Base-by-base conservation (phyloP, 2,113 vertebrate genomes). In the Nothoprocta perdicaria region DNA sequence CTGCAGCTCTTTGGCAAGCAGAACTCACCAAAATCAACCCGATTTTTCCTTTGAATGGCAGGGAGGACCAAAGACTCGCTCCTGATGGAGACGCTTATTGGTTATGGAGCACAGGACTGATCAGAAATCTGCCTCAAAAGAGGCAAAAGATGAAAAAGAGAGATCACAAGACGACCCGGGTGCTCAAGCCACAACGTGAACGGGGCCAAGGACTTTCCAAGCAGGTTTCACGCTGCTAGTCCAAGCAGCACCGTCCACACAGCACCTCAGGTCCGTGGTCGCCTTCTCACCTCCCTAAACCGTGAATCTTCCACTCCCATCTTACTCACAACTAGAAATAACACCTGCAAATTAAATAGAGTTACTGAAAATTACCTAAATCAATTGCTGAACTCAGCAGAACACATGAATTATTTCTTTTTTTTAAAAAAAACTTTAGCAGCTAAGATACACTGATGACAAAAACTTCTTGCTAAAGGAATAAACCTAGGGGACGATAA, bases 251-350 rank as follows among this genome's bases (percentile, higher is more conserved):
- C 76, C 61, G 63, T 14, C 55, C 8, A 8, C 15, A 16, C 53
- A 16, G 26, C 53, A 3, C 77, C 45, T 17, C 1, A 2, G 9
- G 4, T 3, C 79, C 67, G 31, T 1, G 0, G 2, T 0, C 18
- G 0, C 14, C 24, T 38, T 14, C 11, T 7, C 3, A 0, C 57
- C 86, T 79, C 91, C 1, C 21, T 33, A 1, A n/a, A 1, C 67
- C 18, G n/a, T 1, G 7, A 10, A 2, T 40, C 35, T 58, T 5
- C 80, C 61, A 1, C 66, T 29, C 11, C 48, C 17, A 0, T 27
- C 46, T 24, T 3, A 6, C 1, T 45, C 87, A 2, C 53, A 12
- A 7, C 40, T 60, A 50, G 68, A 24, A 52, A 71, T 4, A 0
- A 10, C 1, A 35, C 3, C 33, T 2, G n/a, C 6, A n/a, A 58